Evolutionary conservation across 2,113 vertebrate species (phyloP).

Genomic region (Neodontobutis hainanensis): DNA sequence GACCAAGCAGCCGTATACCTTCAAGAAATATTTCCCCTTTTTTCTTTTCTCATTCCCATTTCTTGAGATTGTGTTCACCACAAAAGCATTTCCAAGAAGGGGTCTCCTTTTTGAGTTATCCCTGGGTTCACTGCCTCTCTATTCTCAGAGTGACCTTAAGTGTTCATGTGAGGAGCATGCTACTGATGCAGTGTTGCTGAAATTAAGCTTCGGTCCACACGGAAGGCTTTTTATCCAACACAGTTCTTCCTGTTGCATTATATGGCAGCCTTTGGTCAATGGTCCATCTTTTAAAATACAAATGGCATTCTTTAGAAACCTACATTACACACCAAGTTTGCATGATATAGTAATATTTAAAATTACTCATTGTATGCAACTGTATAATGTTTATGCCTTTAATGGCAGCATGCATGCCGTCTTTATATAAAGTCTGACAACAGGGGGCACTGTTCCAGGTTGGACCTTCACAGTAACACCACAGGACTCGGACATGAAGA

Average conservation of each 20-base stretch:
- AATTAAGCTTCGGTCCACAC: background rate
- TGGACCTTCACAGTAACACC: too few species aligned
- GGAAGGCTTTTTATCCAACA: background rate
- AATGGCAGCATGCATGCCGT: too few species aligned
- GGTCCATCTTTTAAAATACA: background rate
- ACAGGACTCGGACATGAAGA: too few species aligned
- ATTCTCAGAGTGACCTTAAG: constrained; percentile 32
- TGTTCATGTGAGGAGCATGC: constrained; percentile 30
- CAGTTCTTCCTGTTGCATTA: constrained; percentile 2
- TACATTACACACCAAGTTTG: too few species aligned
- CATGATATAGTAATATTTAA: too few species aligned
- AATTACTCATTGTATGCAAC: too few species aligned
- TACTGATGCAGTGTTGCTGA: constrained; percentile 18
- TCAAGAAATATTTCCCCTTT: constrained; percentile 36
- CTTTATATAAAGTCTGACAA: too few species aligned
- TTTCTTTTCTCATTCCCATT: constrained; percentile 12
- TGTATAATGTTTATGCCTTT: too few species aligned
- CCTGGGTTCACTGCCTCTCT: constrained; percentile 40
- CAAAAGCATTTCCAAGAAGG: constrained; percentile 33
- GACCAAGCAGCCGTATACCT: constrained; percentile 30
- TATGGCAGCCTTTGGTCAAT: background rate
- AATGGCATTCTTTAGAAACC: background rate
- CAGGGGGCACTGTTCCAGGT: too few species aligned
- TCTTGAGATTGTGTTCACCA: constrained; percentile 1
- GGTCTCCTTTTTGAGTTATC: constrained; percentile 10